Conservation (phyloP, 2,888 invertebrate genomes). For the Saturnia pavonia region DNA sequence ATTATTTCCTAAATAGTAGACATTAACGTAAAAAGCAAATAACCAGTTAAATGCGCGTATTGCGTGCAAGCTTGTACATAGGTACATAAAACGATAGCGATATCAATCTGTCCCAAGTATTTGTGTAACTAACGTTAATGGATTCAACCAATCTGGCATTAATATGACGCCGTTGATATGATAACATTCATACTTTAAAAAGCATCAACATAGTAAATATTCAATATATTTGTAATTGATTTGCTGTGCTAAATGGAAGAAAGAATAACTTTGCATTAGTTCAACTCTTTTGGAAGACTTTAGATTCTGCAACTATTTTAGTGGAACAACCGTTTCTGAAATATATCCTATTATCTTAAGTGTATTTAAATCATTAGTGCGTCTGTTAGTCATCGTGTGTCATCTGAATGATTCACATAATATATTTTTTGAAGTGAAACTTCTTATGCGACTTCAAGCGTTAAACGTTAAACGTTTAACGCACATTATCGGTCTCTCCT, state of each 20-base stretch:
- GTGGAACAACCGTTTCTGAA: background rate
- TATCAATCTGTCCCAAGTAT: constrained; percentile 45
- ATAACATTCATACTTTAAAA: constrained; percentile 15
- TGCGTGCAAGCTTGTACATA: constrained; percentile 38
- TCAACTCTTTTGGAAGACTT: background rate
- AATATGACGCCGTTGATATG: constrained; percentile 54
- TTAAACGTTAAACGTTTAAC: no score
- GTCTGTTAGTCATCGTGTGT: no score
- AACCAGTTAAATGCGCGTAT: constrained; percentile 49
- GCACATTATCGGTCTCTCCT: no score
- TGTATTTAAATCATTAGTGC: no score
- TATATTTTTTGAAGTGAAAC: no score
- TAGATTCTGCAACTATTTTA: background rate
- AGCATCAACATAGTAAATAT: background rate
- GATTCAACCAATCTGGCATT: constrained; percentile 62
- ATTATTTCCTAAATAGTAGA: background rate
- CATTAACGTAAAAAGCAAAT: constrained; percentile 40
- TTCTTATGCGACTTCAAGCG: no score
- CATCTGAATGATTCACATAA: no score
- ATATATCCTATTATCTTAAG: no score
- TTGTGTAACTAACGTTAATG: constrained; percentile 63
- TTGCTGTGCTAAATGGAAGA: background rate
- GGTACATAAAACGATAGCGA: constrained; percentile 34
- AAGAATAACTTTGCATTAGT: background rate
- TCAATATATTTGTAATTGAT: background rate